phyloP scores from a whole-genome alignment of 2,888 invertebrate species.

The Atethmia centrago region DNA sequence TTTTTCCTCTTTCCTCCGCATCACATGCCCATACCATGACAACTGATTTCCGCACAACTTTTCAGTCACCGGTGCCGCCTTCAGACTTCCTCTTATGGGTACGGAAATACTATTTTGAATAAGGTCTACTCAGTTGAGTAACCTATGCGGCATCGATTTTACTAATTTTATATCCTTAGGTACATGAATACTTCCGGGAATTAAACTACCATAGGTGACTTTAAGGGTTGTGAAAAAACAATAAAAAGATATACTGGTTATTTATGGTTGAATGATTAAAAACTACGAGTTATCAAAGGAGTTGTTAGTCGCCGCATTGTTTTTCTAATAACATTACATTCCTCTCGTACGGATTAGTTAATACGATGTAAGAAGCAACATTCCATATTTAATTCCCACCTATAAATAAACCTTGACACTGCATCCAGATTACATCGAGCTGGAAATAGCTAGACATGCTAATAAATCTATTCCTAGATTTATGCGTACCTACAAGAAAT shows the following conservation, averaged over 20 bases:
- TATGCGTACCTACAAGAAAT: slow-evolving; percentile 26
- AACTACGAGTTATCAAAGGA: too few relatives aligned
- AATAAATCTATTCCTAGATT: slow-evolving; percentile 51
- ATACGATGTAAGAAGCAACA: not conserved
- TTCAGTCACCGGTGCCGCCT: too few relatives aligned
- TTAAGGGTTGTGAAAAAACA: not conserved
- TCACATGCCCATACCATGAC: too few relatives aligned
- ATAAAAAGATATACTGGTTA: not conserved
- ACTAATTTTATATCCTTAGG: too few relatives aligned
- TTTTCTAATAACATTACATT: too few relatives aligned
- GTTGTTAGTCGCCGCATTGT: too few relatives aligned
- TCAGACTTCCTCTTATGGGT: too few relatives aligned
- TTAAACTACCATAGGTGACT: not conserved
- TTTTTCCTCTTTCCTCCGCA: too few relatives aligned
- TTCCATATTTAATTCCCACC: not conserved
- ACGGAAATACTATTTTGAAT: not conserved
- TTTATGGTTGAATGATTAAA: too few relatives aligned
- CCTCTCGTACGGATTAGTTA: not conserved
- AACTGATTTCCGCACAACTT: too few relatives aligned
- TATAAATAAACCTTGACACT: slow-evolving; percentile 51
- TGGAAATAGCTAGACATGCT: slow-evolving; percentile 32
- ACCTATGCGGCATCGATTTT: not conserved
- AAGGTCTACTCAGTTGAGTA: not conserved
- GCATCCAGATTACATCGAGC: slow-evolving; percentile 15
- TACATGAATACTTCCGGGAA: not conserved